Base-by-base conservation (phyloP, 2,797 vertebrate genomes). In the Lepus oiostolus region DNA sequence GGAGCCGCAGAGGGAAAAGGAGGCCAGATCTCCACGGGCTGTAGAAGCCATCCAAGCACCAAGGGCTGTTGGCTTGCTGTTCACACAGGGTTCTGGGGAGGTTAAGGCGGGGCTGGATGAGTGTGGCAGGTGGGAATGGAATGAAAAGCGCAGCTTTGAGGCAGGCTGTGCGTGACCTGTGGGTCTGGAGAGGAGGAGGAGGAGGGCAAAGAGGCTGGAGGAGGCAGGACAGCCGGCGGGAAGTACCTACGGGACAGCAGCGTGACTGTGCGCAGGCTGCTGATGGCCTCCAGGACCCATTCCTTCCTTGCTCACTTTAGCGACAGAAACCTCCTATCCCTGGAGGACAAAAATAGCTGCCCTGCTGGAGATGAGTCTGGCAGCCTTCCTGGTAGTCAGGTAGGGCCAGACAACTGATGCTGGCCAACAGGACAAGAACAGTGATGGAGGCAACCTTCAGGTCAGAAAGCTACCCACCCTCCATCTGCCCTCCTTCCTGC, bases 391-490 rank as follows among this genome's bases (percentile, higher is more conserved):
- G 9, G 76, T 12, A 80, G 70, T 42, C 67, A 82, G 32, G 67
- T 60, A 28, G n/a, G 28, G 60, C 35, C 82, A 89, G 70, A 75
- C 3, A 63, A 77, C 47, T 22, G 47, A 77, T 5, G 83, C 10
- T 77, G 32, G n/a, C 62, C 50, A 76, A 21, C 1, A 42, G 71
- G 30, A 68, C 65, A 0, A 28, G 38, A 54, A 72, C 90, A 82
- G 65, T 38, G 16, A 82, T 3, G 32, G 10, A 4, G 30, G 19
- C 50, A 17, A 88, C 58, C 47, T 77, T 28, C 32, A 85, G 32
- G 54, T 35, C 50, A 70, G 26, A 84, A 89, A 88, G 90, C n/a
- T 79, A 76, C 24, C 68, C 60, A 70, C 28, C n/a, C 7, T 92
- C 35, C n/a, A 10, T 32, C 50, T 21, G 7, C 22, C 87, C 58